Conservation (phyloP, 2,797 vertebrate genomes). For the Manis pentadactyla region DNA sequence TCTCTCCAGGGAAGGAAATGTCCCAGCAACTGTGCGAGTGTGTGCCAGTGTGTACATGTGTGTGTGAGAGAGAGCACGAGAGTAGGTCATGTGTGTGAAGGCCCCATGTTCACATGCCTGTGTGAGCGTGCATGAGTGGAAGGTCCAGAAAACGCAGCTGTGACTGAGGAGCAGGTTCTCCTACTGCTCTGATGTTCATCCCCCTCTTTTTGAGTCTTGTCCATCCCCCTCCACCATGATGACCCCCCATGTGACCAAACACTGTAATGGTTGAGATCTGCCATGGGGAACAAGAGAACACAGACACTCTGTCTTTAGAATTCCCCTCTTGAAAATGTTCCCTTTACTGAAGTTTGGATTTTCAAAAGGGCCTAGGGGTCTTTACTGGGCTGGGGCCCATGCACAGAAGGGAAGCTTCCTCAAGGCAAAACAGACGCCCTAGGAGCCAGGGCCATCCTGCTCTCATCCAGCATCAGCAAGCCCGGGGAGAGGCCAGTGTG, state of each 20-base stretch:
- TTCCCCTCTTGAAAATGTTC: background rate
- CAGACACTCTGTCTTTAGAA: background rate
- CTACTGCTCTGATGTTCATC: background rate
- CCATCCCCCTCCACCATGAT: background rate
- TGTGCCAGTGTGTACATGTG: fast-evolving
- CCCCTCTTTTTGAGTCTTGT: background rate
- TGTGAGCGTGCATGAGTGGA: fast-evolving
- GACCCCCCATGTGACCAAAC: background rate
- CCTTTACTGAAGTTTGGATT: background rate
- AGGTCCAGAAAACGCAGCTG: background rate
- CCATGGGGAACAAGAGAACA: background rate
- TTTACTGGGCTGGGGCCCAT: background rate
- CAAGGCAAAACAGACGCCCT: background rate
- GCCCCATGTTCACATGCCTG: fast-evolving
- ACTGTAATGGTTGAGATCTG: background rate
- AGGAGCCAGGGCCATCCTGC: background rate
- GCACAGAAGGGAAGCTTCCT: background rate
- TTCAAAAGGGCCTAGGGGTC: background rate
- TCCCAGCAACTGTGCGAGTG: background rate
- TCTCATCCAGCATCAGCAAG: background rate
- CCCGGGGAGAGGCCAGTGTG: background rate
- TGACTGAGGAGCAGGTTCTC: background rate
- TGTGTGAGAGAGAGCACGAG: too few relatives aligned
- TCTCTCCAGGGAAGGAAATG: background rate
- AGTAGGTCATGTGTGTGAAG: background rate